Conservation (phyloP, 2,797 vertebrate genomes). For the Sciurus carolinensis region DNA sequence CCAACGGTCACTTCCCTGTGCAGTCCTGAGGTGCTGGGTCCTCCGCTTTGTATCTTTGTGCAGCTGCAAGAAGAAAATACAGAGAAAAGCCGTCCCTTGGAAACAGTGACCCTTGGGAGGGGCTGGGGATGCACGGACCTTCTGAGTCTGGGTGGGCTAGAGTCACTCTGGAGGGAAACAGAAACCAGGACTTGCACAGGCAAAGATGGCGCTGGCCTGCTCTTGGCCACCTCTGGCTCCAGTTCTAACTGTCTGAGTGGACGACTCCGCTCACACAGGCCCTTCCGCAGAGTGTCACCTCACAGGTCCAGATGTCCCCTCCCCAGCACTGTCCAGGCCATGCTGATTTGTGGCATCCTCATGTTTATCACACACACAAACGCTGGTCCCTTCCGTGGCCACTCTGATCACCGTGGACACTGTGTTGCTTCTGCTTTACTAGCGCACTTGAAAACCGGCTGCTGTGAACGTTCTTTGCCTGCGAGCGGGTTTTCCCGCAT, state of each 20-base stretch:
- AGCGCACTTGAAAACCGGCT: no score
- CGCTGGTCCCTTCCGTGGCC: no score
- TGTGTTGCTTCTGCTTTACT: background rate
- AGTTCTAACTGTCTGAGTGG: background rate
- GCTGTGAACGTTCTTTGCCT: no score
- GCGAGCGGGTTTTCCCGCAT: no score
- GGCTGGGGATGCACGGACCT: background rate
- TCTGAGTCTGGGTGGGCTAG: no score
- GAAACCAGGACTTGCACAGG: background rate
- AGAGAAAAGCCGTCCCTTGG: background rate
- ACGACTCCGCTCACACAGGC: fast-evolving
- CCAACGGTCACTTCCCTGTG: background rate
- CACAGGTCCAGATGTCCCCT: background rate
- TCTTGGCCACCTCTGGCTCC: background rate
- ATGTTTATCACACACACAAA: background rate
- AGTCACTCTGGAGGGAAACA: no score
- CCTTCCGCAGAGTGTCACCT: background rate
- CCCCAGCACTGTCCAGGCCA: background rate
- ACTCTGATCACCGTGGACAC: background rate
- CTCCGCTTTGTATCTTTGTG: background rate
- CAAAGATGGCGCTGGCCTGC: background rate
- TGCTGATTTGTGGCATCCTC: background rate
- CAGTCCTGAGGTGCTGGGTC: background rate
- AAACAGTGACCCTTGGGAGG: background rate
- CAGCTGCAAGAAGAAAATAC: background rate